These are phyloP conservation scores for Monochamus alternatus DNA, from an alignment of 2,888 invertebrate genomes.

Conservation along the genomic window DNA sequence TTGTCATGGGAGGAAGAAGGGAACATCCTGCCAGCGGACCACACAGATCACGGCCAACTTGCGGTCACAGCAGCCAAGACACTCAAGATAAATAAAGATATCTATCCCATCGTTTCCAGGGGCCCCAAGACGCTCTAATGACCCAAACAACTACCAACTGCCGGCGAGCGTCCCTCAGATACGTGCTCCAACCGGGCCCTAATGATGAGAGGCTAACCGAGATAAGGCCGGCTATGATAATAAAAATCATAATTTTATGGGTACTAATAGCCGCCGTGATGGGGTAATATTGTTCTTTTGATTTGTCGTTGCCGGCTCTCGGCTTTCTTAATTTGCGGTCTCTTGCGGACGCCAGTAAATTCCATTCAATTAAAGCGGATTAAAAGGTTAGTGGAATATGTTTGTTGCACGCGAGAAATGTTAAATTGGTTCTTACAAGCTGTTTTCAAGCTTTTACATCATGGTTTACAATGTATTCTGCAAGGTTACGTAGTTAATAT, in stretches of 20 bases:
- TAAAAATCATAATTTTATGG: conserved; percentile 55
- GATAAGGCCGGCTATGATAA: conserved; percentile 44
- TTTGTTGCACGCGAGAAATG: no score
- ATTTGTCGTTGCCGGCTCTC: conserved; percentile 28
- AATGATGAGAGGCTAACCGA: conserved; percentile 55
- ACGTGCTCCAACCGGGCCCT: conserved; percentile 61
- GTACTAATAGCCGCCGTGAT: conserved; percentile 36
- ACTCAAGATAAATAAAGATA: conserved; percentile 71
- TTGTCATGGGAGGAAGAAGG: conserved; percentile 65
- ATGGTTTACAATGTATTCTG: no score
- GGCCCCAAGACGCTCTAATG: conserved; percentile 68
- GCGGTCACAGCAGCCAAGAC: conserved; percentile 67
- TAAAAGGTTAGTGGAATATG: no score
- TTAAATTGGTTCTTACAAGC: no score
- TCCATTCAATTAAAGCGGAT: no score
- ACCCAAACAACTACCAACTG: conserved; percentile 69
- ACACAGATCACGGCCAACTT: conserved; percentile 68
- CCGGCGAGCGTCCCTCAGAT: conserved; percentile 63
- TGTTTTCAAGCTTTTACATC: no score
- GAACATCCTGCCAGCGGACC: conserved; percentile 61
- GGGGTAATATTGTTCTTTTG: conserved; percentile 39
- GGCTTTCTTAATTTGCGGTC: conserved; percentile 24
- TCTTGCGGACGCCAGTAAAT: not conserved
- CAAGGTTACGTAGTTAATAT: no score
- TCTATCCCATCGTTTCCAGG: conserved; percentile 64